Conservation (phyloP, 2,797 vertebrate genomes). For the Columba guinea region DNA sequence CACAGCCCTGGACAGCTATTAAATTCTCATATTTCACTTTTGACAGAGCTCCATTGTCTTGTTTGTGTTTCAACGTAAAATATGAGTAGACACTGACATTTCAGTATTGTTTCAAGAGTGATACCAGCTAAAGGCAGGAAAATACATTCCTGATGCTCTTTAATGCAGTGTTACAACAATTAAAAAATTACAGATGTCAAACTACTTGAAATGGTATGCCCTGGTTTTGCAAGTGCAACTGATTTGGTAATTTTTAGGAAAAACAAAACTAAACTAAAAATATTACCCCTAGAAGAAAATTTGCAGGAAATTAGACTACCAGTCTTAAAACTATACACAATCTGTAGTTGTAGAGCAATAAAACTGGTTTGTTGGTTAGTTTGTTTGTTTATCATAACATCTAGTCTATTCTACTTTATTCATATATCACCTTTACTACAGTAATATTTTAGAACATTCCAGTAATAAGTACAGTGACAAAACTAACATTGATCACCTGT, state of each 20-base stretch:
- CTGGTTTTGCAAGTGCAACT: neutral
- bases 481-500: neutral
- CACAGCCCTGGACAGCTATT: neutral
- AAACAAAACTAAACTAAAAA: neutral
- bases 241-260: neutral
- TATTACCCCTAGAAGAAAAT: neutral
- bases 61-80: constrained; percentile 3
- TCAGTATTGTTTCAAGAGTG: neutral
- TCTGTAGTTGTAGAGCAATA: neutral
- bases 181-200: neutral
- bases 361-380: neutral
- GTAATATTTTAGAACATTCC: neutral
- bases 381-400: too few species aligned
- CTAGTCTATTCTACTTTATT: neutral
- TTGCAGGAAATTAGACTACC: neutral
- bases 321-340: neutral
- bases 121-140: neutral
- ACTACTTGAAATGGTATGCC: neutral
- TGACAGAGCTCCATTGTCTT: neutral
- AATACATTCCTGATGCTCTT: neutral
- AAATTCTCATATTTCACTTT: constrained; percentile 5
- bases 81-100: neutral
- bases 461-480: neutral
- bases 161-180: neutral
- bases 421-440: neutral